Evolutionary conservation across 2,797 vertebrate genomes (phyloP), one percentile per base, ranked within the genome.

Genomic region (Rhinoraja longicauda): DNA sequence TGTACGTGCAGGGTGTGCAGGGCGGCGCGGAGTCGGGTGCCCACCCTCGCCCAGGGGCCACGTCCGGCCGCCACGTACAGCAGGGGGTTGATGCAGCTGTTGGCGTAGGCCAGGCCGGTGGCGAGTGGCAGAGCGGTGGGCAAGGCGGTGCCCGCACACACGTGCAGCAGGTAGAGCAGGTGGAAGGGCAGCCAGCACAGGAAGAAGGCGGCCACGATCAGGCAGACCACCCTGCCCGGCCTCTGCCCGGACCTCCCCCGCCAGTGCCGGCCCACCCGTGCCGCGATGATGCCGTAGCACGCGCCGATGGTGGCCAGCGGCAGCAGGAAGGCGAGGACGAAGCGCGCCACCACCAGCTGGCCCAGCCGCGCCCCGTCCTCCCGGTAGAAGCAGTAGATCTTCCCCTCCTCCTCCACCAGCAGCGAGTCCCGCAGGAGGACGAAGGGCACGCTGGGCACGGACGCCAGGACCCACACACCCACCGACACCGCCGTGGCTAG

Each of bases 61-160:
- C 10, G 17, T 73, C 73, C 4, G 73, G 39, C 32, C 39, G 45
- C 53, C 0, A 73, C 10, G 17, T 92, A 92, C 4, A 92, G 36
- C 32, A 92, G 15, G 1, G 90, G 90, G 26, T 92, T 92, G 39
- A 92, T 53, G 39, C 90, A 92, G 39, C 90, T 92, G 32, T 75
- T 72, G 24, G 45, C 70, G 2, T 73, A 92, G 0, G 90, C 67
- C 32, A 92, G 3, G 5, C 36, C 26, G 70, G 90, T 92, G 32
- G 6, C 90, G 0, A 75, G 9, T 0, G 90, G 67, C 15, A 92
- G 36, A 32, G 36, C 26, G 36, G 10, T n/a, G 1, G 3, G 39
- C 39, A 45, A 2, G 39, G 39, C 39, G 1, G 39, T 45, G 1
- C 39, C 39, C 39, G 39, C 39, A 1, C 39, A 45, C 39, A 45